phyloP scores from a whole-genome alignment of 2,888 invertebrate genomes.

The Margaritifera margaritifera region DNA sequence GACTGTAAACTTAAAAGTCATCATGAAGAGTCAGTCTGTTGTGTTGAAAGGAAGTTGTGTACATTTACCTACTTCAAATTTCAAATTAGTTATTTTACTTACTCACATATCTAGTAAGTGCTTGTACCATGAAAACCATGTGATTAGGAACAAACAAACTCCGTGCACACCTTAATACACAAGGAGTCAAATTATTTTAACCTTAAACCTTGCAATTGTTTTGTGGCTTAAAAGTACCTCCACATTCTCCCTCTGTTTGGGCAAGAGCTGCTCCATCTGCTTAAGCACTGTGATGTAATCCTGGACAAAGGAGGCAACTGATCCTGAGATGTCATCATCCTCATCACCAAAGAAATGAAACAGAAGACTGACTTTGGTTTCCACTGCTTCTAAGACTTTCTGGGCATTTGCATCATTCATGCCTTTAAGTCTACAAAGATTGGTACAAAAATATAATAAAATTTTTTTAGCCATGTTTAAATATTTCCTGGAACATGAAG shows the following conservation, averaged over 20 bases:
- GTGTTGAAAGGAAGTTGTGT: too few relatives aligned
- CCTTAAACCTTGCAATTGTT: too few relatives aligned
- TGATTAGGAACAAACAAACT: too few relatives aligned
- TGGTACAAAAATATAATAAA: not conserved
- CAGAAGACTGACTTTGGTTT: constrained; percentile 74
- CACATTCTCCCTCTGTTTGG: constrained; percentile 70
- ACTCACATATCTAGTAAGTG: too few relatives aligned
- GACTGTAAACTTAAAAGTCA: too few relatives aligned
- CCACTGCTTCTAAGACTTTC: constrained; percentile 65
- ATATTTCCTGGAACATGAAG: not conserved
- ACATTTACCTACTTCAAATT: too few relatives aligned
- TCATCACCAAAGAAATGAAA: constrained; percentile 74
- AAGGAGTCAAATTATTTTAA: too few relatives aligned
- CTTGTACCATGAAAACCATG: too few relatives aligned
- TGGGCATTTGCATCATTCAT: constrained; percentile 57
- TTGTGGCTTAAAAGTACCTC: constrained; percentile 48
- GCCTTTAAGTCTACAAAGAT: constrained; percentile 63
- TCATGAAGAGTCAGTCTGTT: too few relatives aligned
- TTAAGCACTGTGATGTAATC: constrained; percentile 75
- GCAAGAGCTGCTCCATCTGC: constrained; percentile 64
- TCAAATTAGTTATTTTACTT: too few relatives aligned
- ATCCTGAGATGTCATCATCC: constrained; percentile 76
- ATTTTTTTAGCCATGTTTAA: not conserved
- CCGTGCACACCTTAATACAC: too few relatives aligned
- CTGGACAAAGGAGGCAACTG: constrained; percentile 74